phyloP scores from a whole-genome alignment of 2,888 invertebrate species.

The Cyrtodaria siliqua region DNA sequence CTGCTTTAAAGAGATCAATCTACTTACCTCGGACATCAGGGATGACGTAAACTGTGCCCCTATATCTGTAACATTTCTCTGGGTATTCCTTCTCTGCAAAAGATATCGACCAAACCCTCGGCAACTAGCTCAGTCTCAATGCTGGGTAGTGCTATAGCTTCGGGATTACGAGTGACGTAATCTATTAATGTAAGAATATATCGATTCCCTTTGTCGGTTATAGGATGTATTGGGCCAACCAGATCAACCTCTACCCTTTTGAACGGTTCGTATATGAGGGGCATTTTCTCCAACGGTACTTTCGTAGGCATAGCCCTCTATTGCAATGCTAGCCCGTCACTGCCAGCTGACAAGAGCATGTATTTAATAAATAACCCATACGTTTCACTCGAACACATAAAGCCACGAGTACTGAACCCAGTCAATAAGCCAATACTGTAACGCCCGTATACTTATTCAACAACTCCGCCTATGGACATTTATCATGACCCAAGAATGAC shows the following conservation, averaged over 20 bases:
- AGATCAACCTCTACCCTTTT: slow-evolving; percentile 49
- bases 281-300: slow-evolving; percentile 54
- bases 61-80: slow-evolving; percentile 47
- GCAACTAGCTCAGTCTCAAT: slow-evolving; percentile 40
- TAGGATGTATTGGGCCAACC: slow-evolving; percentile 34
- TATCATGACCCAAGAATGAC: too few species aligned
- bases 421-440: too few species aligned
- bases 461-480: too few species aligned
- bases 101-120: too few species aligned
- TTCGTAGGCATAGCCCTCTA: too few species aligned
- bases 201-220: slow-evolving; percentile 23
- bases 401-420: too few species aligned
- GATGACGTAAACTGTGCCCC: slow-evolving; percentile 62
- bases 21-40: slow-evolving; percentile 58
- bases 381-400: too few species aligned
- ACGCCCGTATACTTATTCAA: too few species aligned
- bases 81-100: slow-evolving; percentile 36
- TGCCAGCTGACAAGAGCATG: too few species aligned
- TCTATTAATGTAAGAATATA: slow-evolving; percentile 57
- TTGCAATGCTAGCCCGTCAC: too few species aligned
- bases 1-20: slow-evolving; percentile 46
- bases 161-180: slow-evolving; percentile 42
- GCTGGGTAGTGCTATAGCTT: slow-evolving; percentile 11
- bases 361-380: too few species aligned
- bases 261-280: slow-evolving; percentile 62